Conservation (phyloP, 2,797 vertebrate species). For the Takifugu ocellatus region DNA sequence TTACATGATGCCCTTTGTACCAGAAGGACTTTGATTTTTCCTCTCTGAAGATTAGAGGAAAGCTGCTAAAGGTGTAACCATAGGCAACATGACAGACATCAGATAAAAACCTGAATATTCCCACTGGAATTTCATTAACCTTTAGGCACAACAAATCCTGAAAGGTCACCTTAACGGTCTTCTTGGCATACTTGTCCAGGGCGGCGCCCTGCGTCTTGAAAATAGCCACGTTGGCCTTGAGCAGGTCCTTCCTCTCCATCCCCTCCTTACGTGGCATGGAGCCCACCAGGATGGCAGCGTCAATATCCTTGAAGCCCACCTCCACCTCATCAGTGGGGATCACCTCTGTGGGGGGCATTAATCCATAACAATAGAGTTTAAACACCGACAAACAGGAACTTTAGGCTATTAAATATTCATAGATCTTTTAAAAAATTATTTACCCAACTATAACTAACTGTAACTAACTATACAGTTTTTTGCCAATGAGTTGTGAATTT, state of each 20-base stretch:
- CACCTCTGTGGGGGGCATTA: conserved; percentile 76
- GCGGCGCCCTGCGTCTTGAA: conserved; percentile 92
- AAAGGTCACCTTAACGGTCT: conserved; percentile 85
- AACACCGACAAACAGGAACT: no score
- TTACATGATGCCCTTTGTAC: neutral
- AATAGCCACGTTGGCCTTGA: conserved; percentile 95
- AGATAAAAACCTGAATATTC: conserved; percentile 20
- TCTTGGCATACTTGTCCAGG: conserved; percentile 93
- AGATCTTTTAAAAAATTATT: no score
- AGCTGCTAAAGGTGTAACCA: neutral
- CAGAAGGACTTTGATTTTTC: neutral
- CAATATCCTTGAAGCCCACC: conserved; percentile 91
- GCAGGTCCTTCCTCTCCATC: conserved; percentile 97
- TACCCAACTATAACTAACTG: no score
- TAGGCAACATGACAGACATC: neutral
- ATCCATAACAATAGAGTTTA: neutral
- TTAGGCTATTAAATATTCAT: no score
- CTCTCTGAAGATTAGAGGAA: neutral
- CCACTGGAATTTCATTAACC: neutral
- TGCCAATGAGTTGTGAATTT: no score
- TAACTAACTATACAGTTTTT: no score
- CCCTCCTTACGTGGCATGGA: conserved; percentile 97
- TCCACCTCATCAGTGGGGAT: conserved; percentile 93
- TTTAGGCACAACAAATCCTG: neutral
- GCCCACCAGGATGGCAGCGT: conserved; percentile 91